phyloP scores from a whole-genome alignment of 2,888 invertebrate species.

The Theretra japonica region DNA sequence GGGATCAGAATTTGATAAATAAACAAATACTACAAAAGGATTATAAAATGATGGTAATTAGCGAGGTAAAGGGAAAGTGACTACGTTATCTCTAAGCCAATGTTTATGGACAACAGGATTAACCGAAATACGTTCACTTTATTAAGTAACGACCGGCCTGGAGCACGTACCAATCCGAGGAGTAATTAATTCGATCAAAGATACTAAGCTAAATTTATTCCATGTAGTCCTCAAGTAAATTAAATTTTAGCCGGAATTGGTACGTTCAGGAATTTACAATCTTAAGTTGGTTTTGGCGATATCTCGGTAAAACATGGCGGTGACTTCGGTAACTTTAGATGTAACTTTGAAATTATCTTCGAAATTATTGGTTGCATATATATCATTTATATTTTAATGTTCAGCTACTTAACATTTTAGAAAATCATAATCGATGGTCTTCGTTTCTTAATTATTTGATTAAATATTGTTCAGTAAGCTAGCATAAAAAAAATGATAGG shows the following conservation, averaged over 20 bases:
- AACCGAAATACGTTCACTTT: slow-evolving; percentile 16
- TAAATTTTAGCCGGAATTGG: slow-evolving; percentile 6
- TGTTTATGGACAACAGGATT: slow-evolving; percentile 13
- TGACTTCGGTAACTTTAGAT: slow-evolving; percentile 38
- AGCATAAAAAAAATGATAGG: too few relatives aligned
- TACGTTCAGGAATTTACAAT: slow-evolving; percentile 5
- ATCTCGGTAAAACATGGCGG: slow-evolving; percentile 28
- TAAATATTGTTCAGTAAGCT: too few relatives aligned
- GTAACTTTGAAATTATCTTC: neutral
- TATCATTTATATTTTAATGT: neutral
- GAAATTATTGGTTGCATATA: too few relatives aligned
- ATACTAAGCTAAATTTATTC: slow-evolving; percentile 6
- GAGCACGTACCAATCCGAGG: slow-evolving; percentile 23
- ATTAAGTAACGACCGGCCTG: neutral
- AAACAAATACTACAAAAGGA: slow-evolving; percentile 33
- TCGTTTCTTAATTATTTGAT: too few relatives aligned
- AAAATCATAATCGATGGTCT: neutral
- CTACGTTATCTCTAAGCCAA: neutral
- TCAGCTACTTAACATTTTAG: neutral
- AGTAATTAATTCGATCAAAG: slow-evolving; percentile 19
- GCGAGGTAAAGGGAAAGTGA: neutral
- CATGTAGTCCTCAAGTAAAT: slow-evolving; percentile 14
- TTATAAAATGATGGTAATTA: slow-evolving; percentile 32
- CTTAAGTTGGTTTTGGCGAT: slow-evolving; percentile 10
- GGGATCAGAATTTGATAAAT: slow-evolving; percentile 26